Evolutionary conservation across 2,797 vertebrate species (phyloP).

Genomic region (Clamator glandarius): DNA sequence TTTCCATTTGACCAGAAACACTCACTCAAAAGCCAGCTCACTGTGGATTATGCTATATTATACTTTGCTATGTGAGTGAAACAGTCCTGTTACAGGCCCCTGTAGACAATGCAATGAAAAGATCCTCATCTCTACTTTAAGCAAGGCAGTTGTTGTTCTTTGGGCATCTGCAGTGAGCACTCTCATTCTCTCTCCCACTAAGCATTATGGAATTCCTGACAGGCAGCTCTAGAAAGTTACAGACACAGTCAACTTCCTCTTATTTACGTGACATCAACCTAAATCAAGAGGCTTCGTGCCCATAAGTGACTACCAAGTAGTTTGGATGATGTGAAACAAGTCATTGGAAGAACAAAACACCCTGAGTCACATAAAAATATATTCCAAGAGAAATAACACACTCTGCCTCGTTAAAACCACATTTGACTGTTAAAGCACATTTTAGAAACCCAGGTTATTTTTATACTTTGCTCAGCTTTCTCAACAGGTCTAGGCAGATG

Average conservation of each 20-base stretch:
- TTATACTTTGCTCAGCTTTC: conserved; percentile 26
- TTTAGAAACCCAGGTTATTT: conserved; percentile 42
- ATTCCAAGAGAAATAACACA: conserved; percentile 30
- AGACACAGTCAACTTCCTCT: conserved; percentile 12
- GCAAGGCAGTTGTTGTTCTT: neutral
- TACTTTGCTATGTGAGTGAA: neutral
- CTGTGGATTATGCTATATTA: neutral
- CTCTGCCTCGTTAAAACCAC: conserved; percentile 29
- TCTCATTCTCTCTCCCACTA: neutral
- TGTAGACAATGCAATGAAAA: neutral
- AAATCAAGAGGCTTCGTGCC: conserved; percentile 32
- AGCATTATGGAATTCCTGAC: conserved; percentile 2
- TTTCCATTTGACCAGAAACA: neutral
- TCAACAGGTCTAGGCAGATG: neutral
- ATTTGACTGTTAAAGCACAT: conserved; percentile 5
- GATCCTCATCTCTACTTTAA: neutral
- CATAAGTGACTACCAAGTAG: conserved; percentile 24
- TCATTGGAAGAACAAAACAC: conserved; percentile 46
- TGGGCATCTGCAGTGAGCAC: neutral
- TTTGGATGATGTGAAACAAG: conserved; percentile 35
- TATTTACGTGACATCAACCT: neutral
- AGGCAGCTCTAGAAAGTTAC: conserved; percentile 32
- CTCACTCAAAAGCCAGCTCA: conserved; percentile 2
- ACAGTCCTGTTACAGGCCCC: neutral
- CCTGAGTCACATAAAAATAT: conserved; percentile 46